Percentiles rank a stretch among this genome's conserved stretches.
Evolutionary conservation across 2,888 invertebrate genomes (phyloP).

Genomic region (Stenurella melanura): DNA sequence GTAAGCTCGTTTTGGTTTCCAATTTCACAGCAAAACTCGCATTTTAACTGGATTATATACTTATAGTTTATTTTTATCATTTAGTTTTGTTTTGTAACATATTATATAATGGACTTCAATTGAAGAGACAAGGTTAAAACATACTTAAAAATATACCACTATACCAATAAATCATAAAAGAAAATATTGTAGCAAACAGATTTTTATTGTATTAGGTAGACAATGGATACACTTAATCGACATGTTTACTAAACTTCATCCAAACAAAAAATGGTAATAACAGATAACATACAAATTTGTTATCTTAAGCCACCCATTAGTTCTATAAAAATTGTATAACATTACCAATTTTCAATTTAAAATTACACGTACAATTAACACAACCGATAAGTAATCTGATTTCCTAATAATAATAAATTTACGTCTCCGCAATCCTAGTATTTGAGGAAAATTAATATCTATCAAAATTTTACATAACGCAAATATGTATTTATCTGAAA

Average conservation of each 20-base stretch:
- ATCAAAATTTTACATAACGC: neutral
- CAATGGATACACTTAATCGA: conserved; percentile 1
- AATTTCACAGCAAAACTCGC: too few relatives aligned
- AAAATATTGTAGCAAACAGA: conserved; percentile 3
- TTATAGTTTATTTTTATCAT: too few relatives aligned
- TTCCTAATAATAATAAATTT: too few relatives aligned
- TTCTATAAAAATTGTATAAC: neutral
- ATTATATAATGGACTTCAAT: neutral
- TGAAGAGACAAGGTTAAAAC: neutral
- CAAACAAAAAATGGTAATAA: conserved; percentile 4
- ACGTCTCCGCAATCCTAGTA: too few relatives aligned
- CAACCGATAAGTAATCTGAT: too few relatives aligned
- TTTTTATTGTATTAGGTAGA: neutral
- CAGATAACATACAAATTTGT: conserved; percentile 7
- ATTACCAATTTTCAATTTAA: neutral
- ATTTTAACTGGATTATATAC: too few relatives aligned
- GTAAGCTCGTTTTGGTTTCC: too few relatives aligned
- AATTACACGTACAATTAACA: neutral
- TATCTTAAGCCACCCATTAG: neutral
- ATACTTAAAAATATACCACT: conserved; percentile 3
- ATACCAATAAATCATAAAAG: neutral
- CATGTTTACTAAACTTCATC: neutral
- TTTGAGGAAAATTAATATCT: neutral
- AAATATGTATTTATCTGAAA: neutral
- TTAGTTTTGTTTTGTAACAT: neutral